Base-by-base conservation (phyloP, 1,140 invertebrate genomes). In the Plectrocnemia conspersa region DNA sequence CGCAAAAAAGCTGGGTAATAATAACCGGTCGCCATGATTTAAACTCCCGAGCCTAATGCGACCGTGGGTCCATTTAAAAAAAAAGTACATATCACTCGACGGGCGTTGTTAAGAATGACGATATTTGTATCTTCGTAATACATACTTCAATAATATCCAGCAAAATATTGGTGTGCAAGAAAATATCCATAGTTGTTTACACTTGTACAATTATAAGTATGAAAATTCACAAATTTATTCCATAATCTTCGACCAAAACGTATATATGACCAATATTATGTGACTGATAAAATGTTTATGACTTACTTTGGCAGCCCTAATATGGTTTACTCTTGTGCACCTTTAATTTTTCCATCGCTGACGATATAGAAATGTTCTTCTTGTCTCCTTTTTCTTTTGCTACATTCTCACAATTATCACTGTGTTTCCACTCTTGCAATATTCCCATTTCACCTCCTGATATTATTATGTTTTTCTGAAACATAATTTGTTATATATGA, bases 361-460 rank as follows among this genome's bases (percentile, higher is more conserved):
- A 29, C 1, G 60, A 25, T 5, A 65, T 58, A n/a, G n/a, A n/a
- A n/a, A n/a, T n/a, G n/a, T n/a, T n/a, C 22, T 21, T 23, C 15
- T 19, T 47, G 16, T 1, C 19, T 33, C 32, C 7, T 3, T 21
- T 50, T 63, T 64, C 27, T 59, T 60, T 48, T 45, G 44, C 27
- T 57, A 27, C 33, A 18, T 25, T 45, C 2, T 35, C 25, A 29
- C 25, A 11, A 4, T 9, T 3, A 22, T 15, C 42, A 36, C 24
- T 11, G 45, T 27, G 54, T 55, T 65, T 74, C 85, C 85, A 88
- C 42, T 84, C 62, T 56, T 78, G 78, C 7, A 88, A 62, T 35
- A 80, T 68, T 15, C 82, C 80, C 11, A 72, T 69, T 66, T 88
- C 85, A 1, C 85, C 85, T 16, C 80, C 78, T 4, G 83, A 86